Evolutionary conservation across 2,888 invertebrate species (phyloP).

Genomic region (Scaeva pyrastri): DNA sequence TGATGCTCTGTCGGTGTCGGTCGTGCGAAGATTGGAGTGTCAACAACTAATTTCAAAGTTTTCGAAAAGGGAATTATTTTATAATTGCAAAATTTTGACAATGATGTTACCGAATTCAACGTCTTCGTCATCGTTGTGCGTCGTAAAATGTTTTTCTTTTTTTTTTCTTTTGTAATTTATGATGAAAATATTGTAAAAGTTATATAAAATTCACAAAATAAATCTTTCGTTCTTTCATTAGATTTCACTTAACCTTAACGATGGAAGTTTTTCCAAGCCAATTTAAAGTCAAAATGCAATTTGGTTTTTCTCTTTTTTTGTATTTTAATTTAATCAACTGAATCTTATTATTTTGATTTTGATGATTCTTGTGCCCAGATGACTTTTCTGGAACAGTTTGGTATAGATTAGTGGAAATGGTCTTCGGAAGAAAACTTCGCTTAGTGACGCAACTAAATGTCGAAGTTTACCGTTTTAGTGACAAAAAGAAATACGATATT

Average conservation of each 20-base stretch:
- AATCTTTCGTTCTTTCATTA: constrained; percentile 24
- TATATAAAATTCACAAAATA: constrained; percentile 38
- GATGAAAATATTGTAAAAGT: constrained; percentile 44
- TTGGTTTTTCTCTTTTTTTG: background rate
- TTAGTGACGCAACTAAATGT: too few relatives aligned
- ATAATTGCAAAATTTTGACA: constrained; percentile 70
- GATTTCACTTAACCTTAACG: constrained; percentile 34
- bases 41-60: constrained; percentile 44
- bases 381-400: too few relatives aligned
- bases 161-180: background rate
- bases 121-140: constrained; percentile 28
- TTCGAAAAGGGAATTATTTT: constrained; percentile 52
- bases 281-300: constrained; percentile 45
- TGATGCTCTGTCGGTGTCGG: constrained; percentile 32
- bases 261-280: constrained; percentile 46
- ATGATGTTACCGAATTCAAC: constrained; percentile 38
- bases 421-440: too few relatives aligned
- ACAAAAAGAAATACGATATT: too few relatives aligned
- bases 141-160: background rate
- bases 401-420: too few relatives aligned
- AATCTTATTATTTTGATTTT: background rate
- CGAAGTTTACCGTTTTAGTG: too few relatives aligned
- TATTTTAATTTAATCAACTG: background rate
- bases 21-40: constrained; percentile 20
- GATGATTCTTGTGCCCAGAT: too few relatives aligned